These are phyloP conservation scores for Trematomus loennbergii DNA, from an alignment of 2,113 vertebrate species.

Conservation along the genomic window DNA sequence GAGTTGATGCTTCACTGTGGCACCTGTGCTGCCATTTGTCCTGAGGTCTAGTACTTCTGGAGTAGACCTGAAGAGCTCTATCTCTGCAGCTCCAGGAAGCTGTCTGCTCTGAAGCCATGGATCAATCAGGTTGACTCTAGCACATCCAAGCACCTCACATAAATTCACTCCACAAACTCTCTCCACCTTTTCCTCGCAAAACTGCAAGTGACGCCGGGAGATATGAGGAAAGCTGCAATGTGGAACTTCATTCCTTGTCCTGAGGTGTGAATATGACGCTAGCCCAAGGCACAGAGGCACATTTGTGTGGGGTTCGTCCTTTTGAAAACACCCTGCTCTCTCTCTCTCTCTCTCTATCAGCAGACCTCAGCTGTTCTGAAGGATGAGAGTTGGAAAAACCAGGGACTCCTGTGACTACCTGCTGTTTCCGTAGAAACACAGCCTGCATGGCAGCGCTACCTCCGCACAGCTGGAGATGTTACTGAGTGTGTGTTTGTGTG, in stretches of 20 bases:
- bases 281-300: slow-evolving; percentile 28
- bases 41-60: slow-evolving; percentile 5
- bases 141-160: slow-evolving; percentile 28
- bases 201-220: slow-evolving; percentile 37
- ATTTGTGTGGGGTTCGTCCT: slow-evolving; percentile 43
- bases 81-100: slow-evolving; percentile 43
- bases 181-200: background rate
- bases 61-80: slow-evolving; percentile 23
- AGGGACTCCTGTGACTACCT: slow-evolving; percentile 70
- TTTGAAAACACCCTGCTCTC: slow-evolving; percentile 50
- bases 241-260: slow-evolving; percentile 45
- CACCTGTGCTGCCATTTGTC: slow-evolving; percentile 30
- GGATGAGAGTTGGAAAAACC: slow-evolving; percentile 68
- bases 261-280: slow-evolving; percentile 45
- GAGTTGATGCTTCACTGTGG: slow-evolving; percentile 24
- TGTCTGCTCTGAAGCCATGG: slow-evolving; percentile 35
- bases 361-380: slow-evolving; percentile 73
- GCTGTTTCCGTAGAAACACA: slow-evolving; percentile 80
- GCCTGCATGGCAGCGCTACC: slow-evolving; percentile 49
- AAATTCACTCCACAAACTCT: slow-evolving; percentile 1
- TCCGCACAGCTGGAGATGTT: slow-evolving; percentile 64
- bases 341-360: slow-evolving; percentile 55
- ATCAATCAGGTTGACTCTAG: slow-evolving; percentile 47
- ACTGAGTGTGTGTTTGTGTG: slow-evolving; percentile 7
- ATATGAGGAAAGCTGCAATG: slow-evolving; percentile 45